Conservation (phyloP, 2,888 invertebrate genomes). For the Trichogramma evanescens region DNA sequence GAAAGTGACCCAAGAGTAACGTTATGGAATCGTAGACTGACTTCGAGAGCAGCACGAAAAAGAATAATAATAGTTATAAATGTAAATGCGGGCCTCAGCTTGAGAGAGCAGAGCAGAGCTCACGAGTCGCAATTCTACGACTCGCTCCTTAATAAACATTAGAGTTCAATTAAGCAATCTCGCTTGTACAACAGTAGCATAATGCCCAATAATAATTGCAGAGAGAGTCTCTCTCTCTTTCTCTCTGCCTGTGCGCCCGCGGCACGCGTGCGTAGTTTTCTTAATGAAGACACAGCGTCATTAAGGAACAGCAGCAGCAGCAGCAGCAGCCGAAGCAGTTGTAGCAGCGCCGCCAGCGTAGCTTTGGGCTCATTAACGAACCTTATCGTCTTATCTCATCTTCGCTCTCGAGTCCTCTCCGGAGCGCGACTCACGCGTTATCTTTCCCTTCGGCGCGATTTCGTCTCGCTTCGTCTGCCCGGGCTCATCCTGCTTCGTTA, state of each 20-base stretch:
- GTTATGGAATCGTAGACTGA: too few species aligned
- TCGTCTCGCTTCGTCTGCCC: constrained; percentile 2
- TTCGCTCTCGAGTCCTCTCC: neutral
- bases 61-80: too few species aligned
- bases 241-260: too few species aligned
- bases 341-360: neutral
- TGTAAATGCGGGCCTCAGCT: too few species aligned
- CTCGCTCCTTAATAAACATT: neutral
- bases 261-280: neutral
- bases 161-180: constrained; percentile 9
- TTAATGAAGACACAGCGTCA: constrained; percentile 13
- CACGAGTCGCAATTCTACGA: too few species aligned
- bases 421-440: neutral
- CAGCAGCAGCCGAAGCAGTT: too few species aligned
- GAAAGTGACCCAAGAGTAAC: too few species aligned
- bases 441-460: constrained; percentile 3
- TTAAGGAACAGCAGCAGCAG: neutral
- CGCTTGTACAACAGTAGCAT: too few species aligned
- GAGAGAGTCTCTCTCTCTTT: too few species aligned
- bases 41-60: too few species aligned
- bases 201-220: neutral
- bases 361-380: constrained; percentile 16
- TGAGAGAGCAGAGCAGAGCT: too few species aligned
- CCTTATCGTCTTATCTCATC: constrained; percentile 19
- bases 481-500: too few species aligned